Evolutionary conservation across 2,888 invertebrate genomes (phyloP).

Genomic region (Zaprionus lineosus): DNA sequence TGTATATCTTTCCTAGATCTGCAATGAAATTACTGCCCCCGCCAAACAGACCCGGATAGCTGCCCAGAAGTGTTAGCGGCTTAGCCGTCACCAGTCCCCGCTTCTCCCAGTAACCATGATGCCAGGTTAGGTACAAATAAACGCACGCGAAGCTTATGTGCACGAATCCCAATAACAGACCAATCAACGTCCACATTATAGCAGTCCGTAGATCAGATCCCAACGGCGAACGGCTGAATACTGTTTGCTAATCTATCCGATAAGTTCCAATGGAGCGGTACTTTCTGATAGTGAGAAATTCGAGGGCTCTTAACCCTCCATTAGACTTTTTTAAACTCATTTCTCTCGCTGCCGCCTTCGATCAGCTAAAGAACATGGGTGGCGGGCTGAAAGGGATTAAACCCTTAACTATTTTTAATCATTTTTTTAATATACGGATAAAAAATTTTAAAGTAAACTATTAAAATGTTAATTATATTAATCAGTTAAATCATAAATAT

Average conservation of each 20-base stretch:
- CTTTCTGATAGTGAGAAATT: conserved; percentile 18
- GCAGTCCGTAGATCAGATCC: conserved; percentile 12
- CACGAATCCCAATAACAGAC: conserved; percentile 22
- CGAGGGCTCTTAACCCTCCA: too few species aligned
- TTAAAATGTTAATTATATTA: too few species aligned
- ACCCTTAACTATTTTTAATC: too few species aligned
- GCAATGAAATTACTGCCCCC: conserved; percentile 41
- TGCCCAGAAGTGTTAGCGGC: conserved; percentile 80
- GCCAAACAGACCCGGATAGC: conserved; percentile 60
- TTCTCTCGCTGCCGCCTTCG: too few species aligned
- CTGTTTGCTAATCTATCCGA: conserved; percentile 26
- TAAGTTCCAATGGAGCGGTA: not conserved
- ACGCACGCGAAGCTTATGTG: conserved; percentile 32
- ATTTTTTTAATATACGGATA: too few species aligned
- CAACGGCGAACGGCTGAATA: conserved; percentile 10
- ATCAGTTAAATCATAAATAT: too few species aligned
- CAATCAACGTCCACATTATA: conserved; percentile 41
- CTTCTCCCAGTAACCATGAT: conserved; percentile 80
- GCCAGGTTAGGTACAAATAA: conserved; percentile 72
- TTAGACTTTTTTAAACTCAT: too few species aligned
- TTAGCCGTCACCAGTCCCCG: conserved; percentile 79
- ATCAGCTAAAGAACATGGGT: too few species aligned
- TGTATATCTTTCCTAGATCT: conserved; percentile 57
- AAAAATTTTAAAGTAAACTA: too few species aligned
- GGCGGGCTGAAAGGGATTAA: too few species aligned